phyloP scores from a whole-genome alignment of 1,140 invertebrate species.

The Ceratina calcarata region DNA sequence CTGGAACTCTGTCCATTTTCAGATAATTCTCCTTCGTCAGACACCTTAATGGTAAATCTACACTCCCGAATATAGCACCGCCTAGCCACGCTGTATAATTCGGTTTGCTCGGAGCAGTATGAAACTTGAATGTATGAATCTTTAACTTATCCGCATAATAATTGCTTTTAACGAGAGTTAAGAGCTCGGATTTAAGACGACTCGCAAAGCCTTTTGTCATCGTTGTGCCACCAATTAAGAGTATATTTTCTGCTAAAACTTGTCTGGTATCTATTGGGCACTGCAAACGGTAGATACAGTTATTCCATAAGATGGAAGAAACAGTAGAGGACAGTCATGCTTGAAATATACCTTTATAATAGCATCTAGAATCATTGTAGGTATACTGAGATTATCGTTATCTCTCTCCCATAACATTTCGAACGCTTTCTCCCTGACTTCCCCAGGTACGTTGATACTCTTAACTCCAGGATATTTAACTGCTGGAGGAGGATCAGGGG shows the following conservation, averaged over 20 bases:
- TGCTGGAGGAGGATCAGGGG: constrained; percentile 80
- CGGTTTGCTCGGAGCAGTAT: constrained; percentile 88
- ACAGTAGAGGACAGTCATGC: background rate
- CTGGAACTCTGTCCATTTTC: constrained; percentile 86
- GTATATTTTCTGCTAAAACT: constrained; percentile 88
- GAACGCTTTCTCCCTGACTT: constrained; percentile 87
- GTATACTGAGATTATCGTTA: constrained; percentile 90
- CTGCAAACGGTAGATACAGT: constrained; percentile 75
- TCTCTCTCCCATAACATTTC: constrained; percentile 93
- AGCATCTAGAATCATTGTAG: constrained; percentile 91
- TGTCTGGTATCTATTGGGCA: constrained; percentile 89
- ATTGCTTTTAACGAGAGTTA: constrained; percentile 83
- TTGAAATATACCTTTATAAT: constrained; percentile 85
- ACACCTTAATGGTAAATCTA: constrained; percentile 88
- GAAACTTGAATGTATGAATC: constrained; percentile 88
- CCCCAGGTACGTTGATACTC: constrained; percentile 85
- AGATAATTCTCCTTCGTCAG: constrained; percentile 88
- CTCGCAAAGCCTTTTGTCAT: constrained; percentile 90
- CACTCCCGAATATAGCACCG: constrained; percentile 91
- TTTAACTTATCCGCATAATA: constrained; percentile 85
- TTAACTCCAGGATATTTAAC: constrained; percentile 87
- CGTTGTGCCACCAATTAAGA: constrained; percentile 91
- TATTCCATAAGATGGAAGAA: background rate
- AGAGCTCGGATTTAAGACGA: constrained; percentile 88
- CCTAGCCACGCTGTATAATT: constrained; percentile 94